Conservation (phyloP, 2,113 vertebrate genomes). For the Paradoxurus hermaphroditus region DNA sequence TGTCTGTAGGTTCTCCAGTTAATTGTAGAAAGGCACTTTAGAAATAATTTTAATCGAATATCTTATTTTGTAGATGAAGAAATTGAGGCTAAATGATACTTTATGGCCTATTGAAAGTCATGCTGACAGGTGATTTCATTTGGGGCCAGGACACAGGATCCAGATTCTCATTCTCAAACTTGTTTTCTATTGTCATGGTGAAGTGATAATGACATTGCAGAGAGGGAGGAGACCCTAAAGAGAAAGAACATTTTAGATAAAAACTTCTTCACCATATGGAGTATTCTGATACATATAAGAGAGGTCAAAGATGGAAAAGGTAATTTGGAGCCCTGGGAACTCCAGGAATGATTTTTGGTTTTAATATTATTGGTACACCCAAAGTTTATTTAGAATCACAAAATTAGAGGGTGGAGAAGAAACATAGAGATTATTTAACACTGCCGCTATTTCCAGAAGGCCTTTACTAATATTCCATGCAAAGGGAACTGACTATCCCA, state of each 20-base stretch:
- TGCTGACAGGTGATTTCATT: neutral
- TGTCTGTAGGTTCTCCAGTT: neutral
- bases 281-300: neutral
- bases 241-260: neutral
- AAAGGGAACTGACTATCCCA: neutral
- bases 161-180: neutral
- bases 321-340: neutral
- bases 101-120: neutral
- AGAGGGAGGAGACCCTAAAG: neutral
- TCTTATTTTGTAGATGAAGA: neutral
- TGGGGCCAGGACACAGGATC: neutral
- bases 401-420: neutral
- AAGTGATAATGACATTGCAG: neutral
- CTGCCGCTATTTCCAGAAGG: neutral
- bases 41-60: neutral
- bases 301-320: neutral
- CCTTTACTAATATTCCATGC: neutral
- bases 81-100: neutral
- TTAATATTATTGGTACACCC: neutral
- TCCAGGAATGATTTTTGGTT: neutral
- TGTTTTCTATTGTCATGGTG: neutral
- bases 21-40: neutral
- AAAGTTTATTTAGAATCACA: neutral
- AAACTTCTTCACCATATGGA: neutral
- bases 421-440: neutral